Evolutionary conservation across 2,797 vertebrate species (phyloP), one percentile per base, ranked within the genome.

Genomic region (Lithobates sylvaticus): DNA sequence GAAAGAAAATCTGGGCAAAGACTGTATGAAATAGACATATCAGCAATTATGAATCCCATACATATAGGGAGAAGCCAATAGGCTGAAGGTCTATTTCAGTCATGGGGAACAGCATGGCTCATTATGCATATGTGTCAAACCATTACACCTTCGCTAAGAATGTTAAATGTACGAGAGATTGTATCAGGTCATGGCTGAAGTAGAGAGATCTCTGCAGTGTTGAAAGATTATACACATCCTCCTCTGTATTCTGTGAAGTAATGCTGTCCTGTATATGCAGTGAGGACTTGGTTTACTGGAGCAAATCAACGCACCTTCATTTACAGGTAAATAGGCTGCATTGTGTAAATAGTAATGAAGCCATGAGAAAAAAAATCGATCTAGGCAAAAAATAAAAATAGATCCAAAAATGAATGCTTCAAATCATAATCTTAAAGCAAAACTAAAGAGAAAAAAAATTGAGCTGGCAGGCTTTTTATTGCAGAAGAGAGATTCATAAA

Each of bases 51-150:
- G 44, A 21, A 10, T 44, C 61, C 9, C 61, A 50, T 47, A 75
- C 65, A 29, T 61, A 77, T 12, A 50, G 16, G 32, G 72, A 44
- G 26, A 67, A 7, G 42, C 3, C 83, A 36, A 78, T 77, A 77
- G 13, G 32, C 27, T 42, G 12, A 54, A 67, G 67, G 76, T 73
- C 67, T 27, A 71, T 72, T 72, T 42, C 64, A 78, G 64, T 32
- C 36, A 64, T 78, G 69, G 34, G 13, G 42, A 27, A 78, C 26
- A 65, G 69, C 13, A 65, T 15, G 54, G 68, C 23, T 78, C 50
- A 79, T 85, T 85, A 73, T 79, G 13, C 21, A 79, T 34, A 78
- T 29, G 54, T 79, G 76, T 79, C 74, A 85, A 44, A 79, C 54
- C 83, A 79, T 73, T 47, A 32, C 69, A 58, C 58, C 76, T 73